Evolutionary conservation across 2,888 invertebrate genomes (phyloP), one percentile per base, ranked within the genome.

Genomic region (Rugalucina vietnamica): DNA sequence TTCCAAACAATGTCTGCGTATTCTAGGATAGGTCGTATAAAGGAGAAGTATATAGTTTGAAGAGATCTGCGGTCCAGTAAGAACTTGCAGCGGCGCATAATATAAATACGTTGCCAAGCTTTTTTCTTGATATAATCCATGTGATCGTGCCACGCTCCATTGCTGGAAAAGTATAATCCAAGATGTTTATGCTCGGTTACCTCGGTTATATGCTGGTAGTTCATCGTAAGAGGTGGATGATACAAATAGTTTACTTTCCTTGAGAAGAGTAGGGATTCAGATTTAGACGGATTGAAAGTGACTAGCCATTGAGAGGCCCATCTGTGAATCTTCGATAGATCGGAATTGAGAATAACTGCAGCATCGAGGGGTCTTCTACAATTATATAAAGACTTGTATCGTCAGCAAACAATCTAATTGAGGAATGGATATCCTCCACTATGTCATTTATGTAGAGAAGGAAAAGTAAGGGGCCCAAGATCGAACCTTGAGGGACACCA

Each of bases 241-340:
- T 18, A 4, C 8, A 34, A 34, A 18, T 21, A 10, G 4, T 14
- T 34, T 65, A 10, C 3, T 34, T 65, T 65, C 1, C 34, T 10
- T 34, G 32, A 37, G 21, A 39, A 14, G 14, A 72, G 10, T 12
- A 78, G 32, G 36, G 73, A 49, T 65, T 73, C 57, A 14, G 76
- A 71, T 82, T 82, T 79, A 24, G 1, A 1, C 18, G 76, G 79
- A 37, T 82, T 82, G n/a, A 82, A 78, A n/a, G 78, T 71, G 5
- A 82, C 78, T 5, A 49, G n/a, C 78, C 78, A 82, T 10, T 14
- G 39, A 10, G 1, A 18, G 24, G 73, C 70, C 69, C 82, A 82
- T 37, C 49, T 39, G 10, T 49, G 10, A 54, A 82, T 74, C 69
- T 72, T 73, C 1, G 29, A n/a, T 12, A 71, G 57, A 34, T 71